These are phyloP conservation scores for Saturnia pavonia DNA, from an alignment of 2,888 invertebrate species.

Conservation along the genomic window DNA sequence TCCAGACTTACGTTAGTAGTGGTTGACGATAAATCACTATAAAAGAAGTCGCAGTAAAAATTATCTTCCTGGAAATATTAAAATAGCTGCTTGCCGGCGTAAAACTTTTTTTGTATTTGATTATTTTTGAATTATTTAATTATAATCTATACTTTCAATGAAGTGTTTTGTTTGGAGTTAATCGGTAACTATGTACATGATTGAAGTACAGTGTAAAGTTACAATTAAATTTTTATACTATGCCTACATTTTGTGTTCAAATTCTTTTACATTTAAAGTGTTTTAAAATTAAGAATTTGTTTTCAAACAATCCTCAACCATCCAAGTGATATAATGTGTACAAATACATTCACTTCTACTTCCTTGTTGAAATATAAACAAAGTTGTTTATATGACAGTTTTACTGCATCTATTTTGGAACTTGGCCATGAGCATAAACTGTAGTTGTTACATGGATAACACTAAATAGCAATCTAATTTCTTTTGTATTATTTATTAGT, in stretches of 20 bases:
- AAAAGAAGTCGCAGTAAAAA: background rate
- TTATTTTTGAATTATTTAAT: background rate
- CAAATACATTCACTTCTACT: background rate
- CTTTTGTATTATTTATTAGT: background rate
- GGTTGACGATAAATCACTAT: background rate
- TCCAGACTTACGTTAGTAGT: background rate
- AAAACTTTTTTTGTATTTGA: background rate
- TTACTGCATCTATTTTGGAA: conserved; percentile 15
- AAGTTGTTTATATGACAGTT: conserved; percentile 12
- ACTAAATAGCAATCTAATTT: background rate
- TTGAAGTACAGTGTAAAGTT: background rate
- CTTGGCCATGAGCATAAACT: background rate
- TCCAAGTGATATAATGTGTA: background rate
- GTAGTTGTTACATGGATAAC: background rate
- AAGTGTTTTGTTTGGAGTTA: background rate
- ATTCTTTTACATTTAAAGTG: background rate
- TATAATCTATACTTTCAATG: background rate
- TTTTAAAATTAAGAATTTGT: background rate
- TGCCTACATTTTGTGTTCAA: background rate
- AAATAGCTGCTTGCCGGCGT: background rate
- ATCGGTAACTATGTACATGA: background rate
- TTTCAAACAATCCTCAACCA: background rate
- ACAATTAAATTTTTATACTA: background rate
- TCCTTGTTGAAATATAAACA: conserved; percentile 1
- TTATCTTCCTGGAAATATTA: background rate